A percentile compares a stretch with the other conserved stretches of the same genome.
phyloP scores from a whole-genome alignment of 1,140 invertebrate species.

The Drosophila insularis region DNA sequence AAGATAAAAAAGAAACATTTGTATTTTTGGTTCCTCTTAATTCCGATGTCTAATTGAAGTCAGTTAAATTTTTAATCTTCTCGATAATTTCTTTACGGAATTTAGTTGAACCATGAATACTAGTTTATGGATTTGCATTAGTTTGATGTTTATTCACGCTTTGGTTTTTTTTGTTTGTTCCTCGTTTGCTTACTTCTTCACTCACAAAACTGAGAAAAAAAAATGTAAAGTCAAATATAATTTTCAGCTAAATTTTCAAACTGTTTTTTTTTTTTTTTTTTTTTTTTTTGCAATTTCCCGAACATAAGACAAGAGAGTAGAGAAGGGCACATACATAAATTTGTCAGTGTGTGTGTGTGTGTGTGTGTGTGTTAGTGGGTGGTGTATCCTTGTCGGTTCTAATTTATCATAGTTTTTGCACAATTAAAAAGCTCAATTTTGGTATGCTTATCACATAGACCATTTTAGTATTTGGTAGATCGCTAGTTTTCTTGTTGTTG shows the following conservation, averaged over 20 bases:
- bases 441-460: constrained; percentile 68
- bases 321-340: background rate
- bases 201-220: constrained; percentile 42
- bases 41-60: too few relatives aligned
- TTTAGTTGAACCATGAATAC: background rate
- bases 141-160: constrained; percentile 58
- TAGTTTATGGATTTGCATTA: constrained; percentile 34
- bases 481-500: constrained; percentile 56
- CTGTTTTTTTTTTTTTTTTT: background rate
- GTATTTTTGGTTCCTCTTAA: too few relatives aligned
- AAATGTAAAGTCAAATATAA: background rate
- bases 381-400: background rate
- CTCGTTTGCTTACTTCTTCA: constrained; percentile 47
- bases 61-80: too few relatives aligned
- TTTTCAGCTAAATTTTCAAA: constrained; percentile 2
- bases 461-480: constrained; percentile 43
- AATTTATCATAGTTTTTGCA: constrained; percentile 46
- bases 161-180: constrained; percentile 20
- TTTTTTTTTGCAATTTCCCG: background rate
- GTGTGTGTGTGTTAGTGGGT: constrained; percentile 23
- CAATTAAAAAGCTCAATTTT: constrained; percentile 77
- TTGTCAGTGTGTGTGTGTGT: constrained; percentile 27
- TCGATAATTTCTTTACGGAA: too few relatives aligned
- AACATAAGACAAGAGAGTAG: constrained; percentile 6
- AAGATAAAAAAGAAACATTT: too few relatives aligned